These are phyloP conservation scores for Eupithecia pulchellata DNA, from an alignment of 2,888 invertebrate species.

Conservation along the genomic window DNA sequence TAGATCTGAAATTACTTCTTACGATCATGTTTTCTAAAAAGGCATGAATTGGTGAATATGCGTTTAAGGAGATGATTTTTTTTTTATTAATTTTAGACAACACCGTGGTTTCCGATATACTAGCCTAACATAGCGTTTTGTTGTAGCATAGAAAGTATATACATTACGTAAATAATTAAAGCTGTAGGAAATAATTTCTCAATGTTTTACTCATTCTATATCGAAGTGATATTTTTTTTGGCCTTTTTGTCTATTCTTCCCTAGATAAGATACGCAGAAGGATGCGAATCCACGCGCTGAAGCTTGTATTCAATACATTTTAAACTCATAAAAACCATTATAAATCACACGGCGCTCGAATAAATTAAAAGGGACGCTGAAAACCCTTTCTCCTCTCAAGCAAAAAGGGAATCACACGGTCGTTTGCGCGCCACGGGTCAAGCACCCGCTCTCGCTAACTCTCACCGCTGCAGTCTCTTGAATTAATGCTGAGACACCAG, in stretches of 20 bases:
- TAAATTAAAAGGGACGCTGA: conserved; percentile 1
- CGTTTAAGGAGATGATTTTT: no score
- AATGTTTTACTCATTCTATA: not conserved
- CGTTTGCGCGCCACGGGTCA: conserved; percentile 6
- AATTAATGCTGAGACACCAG: not conserved
- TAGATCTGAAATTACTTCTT: no score
- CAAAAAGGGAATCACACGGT: conserved; percentile 10
- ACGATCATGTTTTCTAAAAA: no score
- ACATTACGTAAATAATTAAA: not conserved
- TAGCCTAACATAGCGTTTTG: no score
- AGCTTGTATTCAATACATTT: not conserved
- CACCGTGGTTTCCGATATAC: no score
- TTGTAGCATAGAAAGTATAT: not conserved
- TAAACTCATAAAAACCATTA: not conserved
- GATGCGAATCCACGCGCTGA: not conserved
- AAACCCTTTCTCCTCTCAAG: conserved; percentile 9
- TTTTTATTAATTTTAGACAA: no score
- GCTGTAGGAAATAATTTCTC: not conserved
- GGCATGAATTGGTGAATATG: no score
- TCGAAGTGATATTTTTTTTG: not conserved
- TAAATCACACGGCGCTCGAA: not conserved
- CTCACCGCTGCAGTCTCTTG: not conserved
- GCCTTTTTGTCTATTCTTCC: not conserved
- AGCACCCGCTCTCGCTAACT: not conserved
- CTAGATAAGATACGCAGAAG: not conserved